A percentile compares a stretch with the other conserved stretches of the same genome.
Evolutionary conservation across 2,113 vertebrate genomes (phyloP).

Genomic region (Castor canadensis): DNA sequence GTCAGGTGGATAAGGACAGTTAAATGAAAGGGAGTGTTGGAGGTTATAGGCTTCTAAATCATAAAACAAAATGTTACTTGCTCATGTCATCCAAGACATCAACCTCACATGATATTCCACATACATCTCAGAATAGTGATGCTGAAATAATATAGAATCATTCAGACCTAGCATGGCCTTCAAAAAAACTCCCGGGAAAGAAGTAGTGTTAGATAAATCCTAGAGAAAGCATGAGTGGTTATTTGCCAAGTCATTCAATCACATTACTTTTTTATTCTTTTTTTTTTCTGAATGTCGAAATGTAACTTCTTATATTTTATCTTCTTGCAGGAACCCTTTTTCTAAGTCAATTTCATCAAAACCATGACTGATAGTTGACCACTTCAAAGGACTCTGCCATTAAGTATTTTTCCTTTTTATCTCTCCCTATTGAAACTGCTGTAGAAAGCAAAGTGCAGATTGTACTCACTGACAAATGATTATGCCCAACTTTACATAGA

Average conservation of each 20-base stretch:
- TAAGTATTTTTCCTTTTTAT: no score
- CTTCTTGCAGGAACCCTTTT: no score
- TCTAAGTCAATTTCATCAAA: no score
- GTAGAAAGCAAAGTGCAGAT: no score
- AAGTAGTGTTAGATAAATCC: neutral
- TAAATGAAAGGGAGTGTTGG: constrained; percentile 2
- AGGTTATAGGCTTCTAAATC: neutral
- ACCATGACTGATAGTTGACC: no score
- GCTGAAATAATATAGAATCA: neutral
- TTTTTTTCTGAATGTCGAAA: constrained; percentile 77
- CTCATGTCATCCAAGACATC: neutral
- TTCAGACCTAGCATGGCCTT: neutral
- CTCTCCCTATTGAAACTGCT: no score
- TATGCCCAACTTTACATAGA: no score
- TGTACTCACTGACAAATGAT: no score
- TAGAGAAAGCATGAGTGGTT: neutral
- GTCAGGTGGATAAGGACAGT: neutral
- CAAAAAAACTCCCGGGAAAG: neutral
- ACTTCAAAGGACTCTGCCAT: no score
- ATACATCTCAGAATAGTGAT: neutral
- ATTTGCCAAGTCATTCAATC: constrained; percentile 70
- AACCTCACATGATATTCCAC: neutral
- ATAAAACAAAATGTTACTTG: no score
- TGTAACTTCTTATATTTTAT: constrained; percentile 68
- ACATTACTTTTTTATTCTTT: constrained; percentile 12